Evolutionary conservation across 2,113 vertebrate genomes (phyloP).

Genomic region (Cavia aperea): DNA sequence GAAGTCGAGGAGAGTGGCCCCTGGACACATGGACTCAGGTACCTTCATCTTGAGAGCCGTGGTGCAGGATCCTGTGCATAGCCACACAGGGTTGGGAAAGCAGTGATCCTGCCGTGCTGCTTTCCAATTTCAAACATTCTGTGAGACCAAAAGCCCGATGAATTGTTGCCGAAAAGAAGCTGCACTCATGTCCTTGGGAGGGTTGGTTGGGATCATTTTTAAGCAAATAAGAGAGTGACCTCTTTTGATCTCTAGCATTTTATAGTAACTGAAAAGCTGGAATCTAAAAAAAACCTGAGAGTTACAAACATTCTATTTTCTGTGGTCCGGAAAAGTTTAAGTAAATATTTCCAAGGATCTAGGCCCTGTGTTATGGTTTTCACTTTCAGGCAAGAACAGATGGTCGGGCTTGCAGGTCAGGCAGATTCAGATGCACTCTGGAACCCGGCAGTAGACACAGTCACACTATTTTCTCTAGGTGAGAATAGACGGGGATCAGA

Average conservation of each 20-base stretch:
- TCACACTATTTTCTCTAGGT: background rate
- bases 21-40: background rate
- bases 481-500: background rate
- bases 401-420: background rate
- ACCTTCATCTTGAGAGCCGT: background rate
- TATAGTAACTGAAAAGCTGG: background rate
- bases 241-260: background rate
- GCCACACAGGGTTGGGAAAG: background rate
- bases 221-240: background rate
- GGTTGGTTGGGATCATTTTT: background rate
- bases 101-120: background rate
- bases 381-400: background rate
- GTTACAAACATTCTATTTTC: background rate
- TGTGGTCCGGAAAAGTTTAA: background rate
- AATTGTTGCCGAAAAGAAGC: background rate
- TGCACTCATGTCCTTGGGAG: rapidly evolving
- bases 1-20: background rate
- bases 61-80: too few relatives aligned
- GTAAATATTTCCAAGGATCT: background rate
- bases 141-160: background rate
- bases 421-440: background rate
- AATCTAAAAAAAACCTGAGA: background rate
- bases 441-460: background rate
- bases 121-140: background rate
- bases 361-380: background rate